Percentiles rank a stretch among this genome's conserved stretches.
These are phyloP conservation scores for Spatula versicolor DNA, from an alignment of 2,797 vertebrate species.

Conservation along the genomic window DNA sequence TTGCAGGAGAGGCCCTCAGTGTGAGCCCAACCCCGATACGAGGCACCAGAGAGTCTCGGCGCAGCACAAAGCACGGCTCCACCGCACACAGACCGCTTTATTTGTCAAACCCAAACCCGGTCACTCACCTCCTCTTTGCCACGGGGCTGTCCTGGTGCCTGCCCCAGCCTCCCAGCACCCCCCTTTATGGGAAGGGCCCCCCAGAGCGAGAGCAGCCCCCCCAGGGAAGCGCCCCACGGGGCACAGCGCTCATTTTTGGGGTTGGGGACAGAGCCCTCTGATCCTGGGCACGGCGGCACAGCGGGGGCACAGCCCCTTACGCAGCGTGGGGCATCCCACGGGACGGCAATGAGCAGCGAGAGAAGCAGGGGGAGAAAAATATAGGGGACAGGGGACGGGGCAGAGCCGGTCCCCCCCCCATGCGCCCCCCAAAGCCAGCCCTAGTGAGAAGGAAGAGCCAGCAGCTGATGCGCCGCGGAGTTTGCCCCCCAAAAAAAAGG, in stretches of 20 bases:
- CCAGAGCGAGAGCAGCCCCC: too few species aligned
- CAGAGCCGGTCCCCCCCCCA: background rate
- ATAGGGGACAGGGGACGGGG: background rate
- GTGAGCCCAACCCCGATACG: background rate
- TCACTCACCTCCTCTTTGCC: background rate
- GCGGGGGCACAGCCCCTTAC: background rate
- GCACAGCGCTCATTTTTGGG: background rate
- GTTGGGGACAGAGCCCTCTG: background rate
- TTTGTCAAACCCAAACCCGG: background rate
- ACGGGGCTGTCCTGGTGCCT: rapidly evolving
- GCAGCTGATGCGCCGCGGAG: background rate
- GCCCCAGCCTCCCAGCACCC: background rate
- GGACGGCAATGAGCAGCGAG: background rate
- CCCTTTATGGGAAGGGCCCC: background rate
- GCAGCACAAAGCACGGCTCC: background rate
- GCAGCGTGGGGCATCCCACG: background rate
- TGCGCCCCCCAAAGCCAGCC: background rate
- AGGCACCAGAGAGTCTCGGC: background rate
- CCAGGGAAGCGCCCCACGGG: background rate
- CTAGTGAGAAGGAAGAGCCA: background rate
- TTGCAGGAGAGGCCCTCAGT: rapidly evolving
- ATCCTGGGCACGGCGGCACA: background rate
- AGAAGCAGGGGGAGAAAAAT: background rate
- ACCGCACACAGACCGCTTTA: background rate
- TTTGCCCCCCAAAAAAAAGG: too few species aligned